phyloP scores from a whole-genome alignment of 2,113 vertebrate species.

The Sapajus apella region DNA sequence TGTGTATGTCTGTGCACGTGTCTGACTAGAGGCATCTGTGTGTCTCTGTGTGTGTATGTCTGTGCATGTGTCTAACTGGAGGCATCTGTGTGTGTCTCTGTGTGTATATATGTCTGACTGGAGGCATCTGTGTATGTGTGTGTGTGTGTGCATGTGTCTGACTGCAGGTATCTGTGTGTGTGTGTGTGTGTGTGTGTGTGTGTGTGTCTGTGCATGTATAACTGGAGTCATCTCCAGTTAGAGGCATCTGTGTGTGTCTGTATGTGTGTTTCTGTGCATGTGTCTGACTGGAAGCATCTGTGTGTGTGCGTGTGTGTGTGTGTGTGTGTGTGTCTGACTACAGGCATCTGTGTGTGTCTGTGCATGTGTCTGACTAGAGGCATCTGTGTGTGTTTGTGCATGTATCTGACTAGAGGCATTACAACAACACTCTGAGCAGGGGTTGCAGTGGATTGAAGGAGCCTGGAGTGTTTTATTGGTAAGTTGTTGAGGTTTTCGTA shows the following conservation, averaged over 20 bases:
- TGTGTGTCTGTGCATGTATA: neutral
- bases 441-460: neutral
- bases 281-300: neutral
- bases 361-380: neutral
- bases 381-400: neutral
- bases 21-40: neutral
- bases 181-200: neutral
- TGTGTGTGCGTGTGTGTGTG: neutral
- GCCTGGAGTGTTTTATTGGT: neutral
- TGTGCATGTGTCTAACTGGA: neutral
- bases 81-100: neutral
- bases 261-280: neutral
- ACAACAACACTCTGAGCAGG: neutral
- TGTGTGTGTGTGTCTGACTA: neutral
- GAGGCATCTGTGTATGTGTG: neutral
- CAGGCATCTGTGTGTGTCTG: neutral
- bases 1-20: neutral
- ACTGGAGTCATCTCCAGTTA: neutral
- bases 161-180: neutral
- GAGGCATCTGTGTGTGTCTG: neutral
- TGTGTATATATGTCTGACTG: fast-evolving
- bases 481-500: neutral
- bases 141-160: neutral
- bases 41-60: too few species aligned
- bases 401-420: neutral